These are phyloP conservation scores for Epizoanthus illoricatus DNA, from an alignment of 92 coral and sea anemone genomes.

Conservation along the genomic window DNA sequence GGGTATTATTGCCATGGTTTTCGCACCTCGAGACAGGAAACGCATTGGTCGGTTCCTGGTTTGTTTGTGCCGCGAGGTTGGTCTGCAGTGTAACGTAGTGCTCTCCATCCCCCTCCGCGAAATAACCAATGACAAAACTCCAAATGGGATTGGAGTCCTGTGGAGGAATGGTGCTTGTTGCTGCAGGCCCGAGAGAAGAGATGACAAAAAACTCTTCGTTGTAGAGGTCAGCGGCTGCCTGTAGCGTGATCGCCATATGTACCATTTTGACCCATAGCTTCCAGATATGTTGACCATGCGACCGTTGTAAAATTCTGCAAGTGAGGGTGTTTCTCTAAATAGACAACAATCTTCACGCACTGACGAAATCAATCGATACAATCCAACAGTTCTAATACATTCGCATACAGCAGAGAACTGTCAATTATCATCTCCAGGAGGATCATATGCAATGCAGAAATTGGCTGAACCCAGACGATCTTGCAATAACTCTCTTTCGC, in stretches of 20 bases:
- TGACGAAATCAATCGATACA: not conserved
- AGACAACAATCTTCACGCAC: conserved; percentile 9
- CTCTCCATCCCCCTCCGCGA: too few species aligned
- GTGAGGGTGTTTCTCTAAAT: conserved; percentile 20
- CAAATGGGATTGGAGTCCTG: too few species aligned
- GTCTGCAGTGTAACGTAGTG: too few species aligned
- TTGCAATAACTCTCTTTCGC: conserved; percentile 31
- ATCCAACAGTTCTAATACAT: not conserved
- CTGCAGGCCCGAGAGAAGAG: too few species aligned
- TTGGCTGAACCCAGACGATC: conserved; percentile 34
- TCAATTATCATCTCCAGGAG: not conserved
- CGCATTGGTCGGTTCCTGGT: too few species aligned
- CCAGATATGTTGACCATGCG: conserved; percentile 16
- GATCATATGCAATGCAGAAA: not conserved
- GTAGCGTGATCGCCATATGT: conserved; percentile 21
- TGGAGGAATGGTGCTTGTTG: too few species aligned
- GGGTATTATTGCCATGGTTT: too few species aligned
- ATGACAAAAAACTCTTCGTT: too few species aligned
- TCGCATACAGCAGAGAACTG: conserved; percentile 24
- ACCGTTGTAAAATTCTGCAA: not conserved
- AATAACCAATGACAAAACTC: too few species aligned
- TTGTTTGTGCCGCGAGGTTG: too few species aligned
- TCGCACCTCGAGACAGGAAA: too few species aligned
- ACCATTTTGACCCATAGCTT: conserved; percentile 17
- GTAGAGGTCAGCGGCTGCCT: not conserved